These are phyloP conservation scores for Dendrolimus punctatus DNA, from an alignment of 1,140 invertebrate species.

Conservation along the genomic window DNA sequence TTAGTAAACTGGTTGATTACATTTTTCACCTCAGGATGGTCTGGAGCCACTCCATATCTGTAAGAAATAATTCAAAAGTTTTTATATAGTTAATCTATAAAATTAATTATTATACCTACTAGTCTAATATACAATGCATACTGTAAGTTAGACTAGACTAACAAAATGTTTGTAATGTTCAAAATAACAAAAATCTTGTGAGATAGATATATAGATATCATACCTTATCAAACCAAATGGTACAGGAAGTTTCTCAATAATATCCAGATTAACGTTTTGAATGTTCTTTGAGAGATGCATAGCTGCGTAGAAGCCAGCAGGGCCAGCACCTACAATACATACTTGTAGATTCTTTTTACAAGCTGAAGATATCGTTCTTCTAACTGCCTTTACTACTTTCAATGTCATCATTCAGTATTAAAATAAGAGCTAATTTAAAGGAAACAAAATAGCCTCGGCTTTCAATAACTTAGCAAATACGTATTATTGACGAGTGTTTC, in stretches of 20 bases:
- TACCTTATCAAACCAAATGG: constrained; percentile 96
- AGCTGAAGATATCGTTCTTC: constrained; percentile 15
- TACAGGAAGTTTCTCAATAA: constrained; percentile 96
- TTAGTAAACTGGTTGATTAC: constrained; percentile 96
- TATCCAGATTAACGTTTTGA: constrained; percentile 82
- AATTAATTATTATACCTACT: background rate
- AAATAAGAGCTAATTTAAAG: background rate
- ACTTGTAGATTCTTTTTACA: constrained; percentile 69
- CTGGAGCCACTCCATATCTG: constrained; percentile 96
- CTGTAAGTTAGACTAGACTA: too few relatives aligned
- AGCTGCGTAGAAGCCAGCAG: constrained; percentile 98
- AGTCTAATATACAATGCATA: too few relatives aligned
- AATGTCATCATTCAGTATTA: constrained; percentile 15
- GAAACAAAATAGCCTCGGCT: too few relatives aligned
- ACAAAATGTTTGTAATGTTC: too few relatives aligned
- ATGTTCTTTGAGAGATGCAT: constrained; percentile 91
- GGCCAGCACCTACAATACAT: constrained; percentile 94
- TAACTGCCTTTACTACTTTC: constrained; percentile 11
- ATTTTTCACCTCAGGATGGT: constrained; percentile 99
- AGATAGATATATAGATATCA: background rate
- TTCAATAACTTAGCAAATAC: too few relatives aligned
- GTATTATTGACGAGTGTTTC: too few relatives aligned
- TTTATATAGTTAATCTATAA: constrained; percentile 2
- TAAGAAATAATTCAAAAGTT: constrained; percentile 19
- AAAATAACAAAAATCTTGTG: too few relatives aligned